Evolutionary conservation across 2,797 vertebrate species (phyloP).

Genomic region (Cetoscarus ocellatus): DNA sequence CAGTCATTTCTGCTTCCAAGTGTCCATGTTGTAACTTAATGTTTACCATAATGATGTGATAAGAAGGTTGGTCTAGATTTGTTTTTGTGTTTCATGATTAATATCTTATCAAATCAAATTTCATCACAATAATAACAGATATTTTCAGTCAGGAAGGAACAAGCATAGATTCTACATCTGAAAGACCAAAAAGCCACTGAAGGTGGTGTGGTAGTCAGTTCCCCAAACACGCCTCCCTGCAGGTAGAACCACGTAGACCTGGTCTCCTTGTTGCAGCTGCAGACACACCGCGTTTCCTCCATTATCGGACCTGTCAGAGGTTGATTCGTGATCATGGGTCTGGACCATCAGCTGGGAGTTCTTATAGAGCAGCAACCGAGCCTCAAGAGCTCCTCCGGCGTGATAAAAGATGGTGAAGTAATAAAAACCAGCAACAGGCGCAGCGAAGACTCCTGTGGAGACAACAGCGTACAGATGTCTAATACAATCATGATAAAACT

Average conservation of each 20-base stretch:
- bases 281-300: conserved; percentile 22
- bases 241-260: not conserved
- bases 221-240: not conserved
- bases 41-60: no score
- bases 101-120: no score
- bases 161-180: not conserved
- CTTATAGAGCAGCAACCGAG: not conserved
- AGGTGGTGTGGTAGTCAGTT: rapidly evolving
- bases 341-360: rapidly evolving
- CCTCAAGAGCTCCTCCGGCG: not conserved
- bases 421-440: not conserved
- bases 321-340: rapidly evolving
- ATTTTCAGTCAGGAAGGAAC: no score
- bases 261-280: conserved; percentile 31
- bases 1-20: no score
- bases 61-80: no score
- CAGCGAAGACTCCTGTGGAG: not conserved
- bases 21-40: no score
- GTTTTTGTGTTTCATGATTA: no score
- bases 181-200: conserved; percentile 17
- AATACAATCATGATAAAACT: no score
- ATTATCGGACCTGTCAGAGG: rapidly evolving
- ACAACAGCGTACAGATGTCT: not conserved
- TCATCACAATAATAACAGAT: no score
- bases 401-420: not conserved